These are phyloP conservation scores for Pteropus alecto DNA, from an alignment of 2,113 vertebrate genomes.

Conservation along the genomic window DNA sequence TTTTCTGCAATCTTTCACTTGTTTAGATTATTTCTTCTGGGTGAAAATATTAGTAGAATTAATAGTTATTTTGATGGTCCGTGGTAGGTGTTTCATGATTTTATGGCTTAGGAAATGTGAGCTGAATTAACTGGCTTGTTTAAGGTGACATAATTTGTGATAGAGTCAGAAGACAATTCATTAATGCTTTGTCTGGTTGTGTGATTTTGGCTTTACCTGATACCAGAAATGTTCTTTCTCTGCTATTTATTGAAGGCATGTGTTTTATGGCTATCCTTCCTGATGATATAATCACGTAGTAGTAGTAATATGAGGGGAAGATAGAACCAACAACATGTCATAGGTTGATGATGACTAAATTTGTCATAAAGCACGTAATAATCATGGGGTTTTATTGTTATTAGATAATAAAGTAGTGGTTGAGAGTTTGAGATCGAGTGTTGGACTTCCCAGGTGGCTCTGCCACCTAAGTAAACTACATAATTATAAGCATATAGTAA, in stretches of 20 bases:
- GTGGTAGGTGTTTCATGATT: neutral
- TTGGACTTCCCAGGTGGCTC: neutral
- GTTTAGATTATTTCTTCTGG: neutral
- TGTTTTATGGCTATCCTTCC: neutral
- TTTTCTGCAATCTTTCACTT: neutral
- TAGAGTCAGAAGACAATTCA: neutral
- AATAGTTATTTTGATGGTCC: neutral
- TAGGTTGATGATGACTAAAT: neutral
- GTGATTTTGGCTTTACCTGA: neutral
- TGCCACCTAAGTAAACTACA: neutral
- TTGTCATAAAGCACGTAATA: neutral
- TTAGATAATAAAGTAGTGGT: neutral
- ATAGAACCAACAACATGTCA: neutral
- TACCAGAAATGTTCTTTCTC: neutral
- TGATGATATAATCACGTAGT: neutral
- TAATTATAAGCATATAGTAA: neutral
- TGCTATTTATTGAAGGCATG: neutral
- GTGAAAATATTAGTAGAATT: neutral
- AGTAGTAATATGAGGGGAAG: neutral
- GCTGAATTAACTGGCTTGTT: neutral
- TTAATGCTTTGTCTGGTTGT: neutral
- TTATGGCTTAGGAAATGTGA: neutral
- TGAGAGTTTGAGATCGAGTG: neutral
- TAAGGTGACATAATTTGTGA: neutral
- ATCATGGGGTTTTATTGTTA: neutral